Conservation (phyloP, 2,888 invertebrate genomes). For the Atherix ibis region DNA sequence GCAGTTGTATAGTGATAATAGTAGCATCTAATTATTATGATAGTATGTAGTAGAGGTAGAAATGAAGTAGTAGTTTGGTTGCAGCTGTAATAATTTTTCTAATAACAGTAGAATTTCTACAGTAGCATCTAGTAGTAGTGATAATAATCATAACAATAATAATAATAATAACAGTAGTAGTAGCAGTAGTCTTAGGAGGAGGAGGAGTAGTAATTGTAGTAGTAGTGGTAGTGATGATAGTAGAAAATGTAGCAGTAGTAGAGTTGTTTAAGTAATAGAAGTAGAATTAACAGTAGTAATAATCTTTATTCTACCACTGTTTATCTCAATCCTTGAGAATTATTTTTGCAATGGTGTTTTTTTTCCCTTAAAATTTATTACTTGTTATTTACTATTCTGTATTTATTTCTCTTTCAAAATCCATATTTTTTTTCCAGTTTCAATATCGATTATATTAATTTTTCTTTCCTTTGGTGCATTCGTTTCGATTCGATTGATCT, state of each 20-base stretch:
- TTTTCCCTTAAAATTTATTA: neutral
- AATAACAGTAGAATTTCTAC: too few relatives aligned
- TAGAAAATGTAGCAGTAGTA: neutral
- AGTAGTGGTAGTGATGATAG: conserved; percentile 6
- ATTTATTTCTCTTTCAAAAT: too few relatives aligned
- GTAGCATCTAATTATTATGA: conserved; percentile 10
- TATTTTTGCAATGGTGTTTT: conserved; percentile 2
- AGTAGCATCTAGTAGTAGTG: too few relatives aligned
- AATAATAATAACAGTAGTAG: conserved; percentile 7
- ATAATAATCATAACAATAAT: conserved; percentile 1
- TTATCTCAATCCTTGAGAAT: neutral
- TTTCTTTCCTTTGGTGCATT: too few relatives aligned
- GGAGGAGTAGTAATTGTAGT: conserved; percentile 6
- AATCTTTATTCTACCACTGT: too few relatives aligned
- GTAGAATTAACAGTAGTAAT: conserved; percentile 4
- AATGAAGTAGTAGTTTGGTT: too few relatives aligned
- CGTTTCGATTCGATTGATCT: too few relatives aligned
- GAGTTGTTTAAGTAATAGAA: conserved; percentile 1
- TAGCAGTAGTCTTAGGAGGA: conserved; percentile 7
- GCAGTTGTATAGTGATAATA: too few relatives aligned
- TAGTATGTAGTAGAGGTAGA: conserved; percentile 12
- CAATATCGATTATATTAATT: too few relatives aligned
- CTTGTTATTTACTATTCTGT: conserved; percentile 1
- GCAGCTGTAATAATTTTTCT: too few relatives aligned
- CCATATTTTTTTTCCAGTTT: too few relatives aligned